A percentile compares a stretch with the other conserved stretches of the same genome.
Conservation (phyloP, 1,140 invertebrate genomes). For the Panulirus ornatus region DNA sequence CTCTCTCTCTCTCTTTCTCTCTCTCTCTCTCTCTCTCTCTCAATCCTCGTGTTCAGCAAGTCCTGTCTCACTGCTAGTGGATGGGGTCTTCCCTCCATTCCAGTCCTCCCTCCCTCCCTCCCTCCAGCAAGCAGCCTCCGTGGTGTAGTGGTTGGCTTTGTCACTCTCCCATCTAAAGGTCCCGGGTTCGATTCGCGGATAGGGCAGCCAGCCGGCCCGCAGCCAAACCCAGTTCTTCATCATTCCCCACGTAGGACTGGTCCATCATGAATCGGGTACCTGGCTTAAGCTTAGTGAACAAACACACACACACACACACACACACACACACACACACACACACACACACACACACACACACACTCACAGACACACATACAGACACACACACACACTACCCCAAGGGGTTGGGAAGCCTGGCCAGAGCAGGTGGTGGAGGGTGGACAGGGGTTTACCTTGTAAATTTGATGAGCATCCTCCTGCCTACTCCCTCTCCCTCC, state of each 20-base stretch:
- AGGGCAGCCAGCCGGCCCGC: no score
- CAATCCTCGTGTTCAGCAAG: not conserved
- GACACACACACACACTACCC: no score
- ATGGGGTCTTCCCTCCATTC: not conserved
- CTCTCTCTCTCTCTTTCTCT: not conserved
- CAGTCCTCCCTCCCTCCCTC: not conserved
- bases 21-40: slow-evolving; percentile 10
- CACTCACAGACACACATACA: not conserved
- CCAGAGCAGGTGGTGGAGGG: no score
- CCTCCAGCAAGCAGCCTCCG: not conserved
- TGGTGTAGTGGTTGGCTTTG: no score
- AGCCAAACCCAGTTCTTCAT: not conserved
- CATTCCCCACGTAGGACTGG: not conserved
- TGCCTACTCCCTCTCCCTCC: not conserved
- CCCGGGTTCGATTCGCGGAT: no score
- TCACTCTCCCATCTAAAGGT: no score
- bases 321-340: not conserved
- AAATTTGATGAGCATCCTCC: no score
- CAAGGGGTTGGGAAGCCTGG: no score
- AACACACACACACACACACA: not conserved
- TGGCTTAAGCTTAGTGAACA: not conserved
- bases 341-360: not conserved
- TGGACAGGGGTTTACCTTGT: no score
- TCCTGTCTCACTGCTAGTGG: not conserved
- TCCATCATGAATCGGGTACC: not conserved